phyloP scores from a whole-genome alignment of 1,140 invertebrate species.

The Temnothorax curvispinosus region DNA sequence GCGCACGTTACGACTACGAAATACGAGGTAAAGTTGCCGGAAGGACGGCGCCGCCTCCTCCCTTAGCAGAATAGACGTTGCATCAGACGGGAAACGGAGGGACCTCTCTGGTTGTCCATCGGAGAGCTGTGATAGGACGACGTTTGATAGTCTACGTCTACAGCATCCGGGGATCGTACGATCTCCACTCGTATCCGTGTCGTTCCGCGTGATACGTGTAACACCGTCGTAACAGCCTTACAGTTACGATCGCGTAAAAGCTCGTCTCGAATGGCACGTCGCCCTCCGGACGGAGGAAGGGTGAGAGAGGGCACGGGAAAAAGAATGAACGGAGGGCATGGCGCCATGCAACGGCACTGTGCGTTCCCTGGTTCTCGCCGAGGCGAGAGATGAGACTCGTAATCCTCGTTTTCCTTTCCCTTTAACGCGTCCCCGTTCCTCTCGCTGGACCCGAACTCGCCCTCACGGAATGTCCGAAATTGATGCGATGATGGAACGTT shows the following conservation, averaged over 20 bases:
- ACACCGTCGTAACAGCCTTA: conserved; percentile 35
- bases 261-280: conserved; percentile 46
- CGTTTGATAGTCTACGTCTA: conserved; percentile 60
- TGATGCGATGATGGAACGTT: background rate
- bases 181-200: conserved; percentile 44
- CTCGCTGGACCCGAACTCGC: background rate
- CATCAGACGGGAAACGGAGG: background rate
- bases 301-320: background rate
- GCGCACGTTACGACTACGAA: conserved; percentile 39
- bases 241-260: conserved; percentile 71
- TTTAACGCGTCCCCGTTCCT: conserved; percentile 39
- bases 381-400: conserved; percentile 17
- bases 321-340: background rate
- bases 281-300: background rate
- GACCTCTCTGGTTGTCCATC: background rate
- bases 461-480: background rate
- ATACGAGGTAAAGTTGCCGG: conserved; percentile 40
- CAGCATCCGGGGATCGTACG: conserved; percentile 37
- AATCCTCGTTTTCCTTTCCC: conserved; percentile 31
- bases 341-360: conserved; percentile 15
- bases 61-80: background rate
- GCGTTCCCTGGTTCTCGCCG: background rate
- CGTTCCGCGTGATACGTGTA: conserved; percentile 52
- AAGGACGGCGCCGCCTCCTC: conserved; percentile 17
- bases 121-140: conserved; percentile 28